These are phyloP conservation scores for Chorisops tibialis DNA, from an alignment of 2,888 invertebrate genomes.

Conservation along the genomic window DNA sequence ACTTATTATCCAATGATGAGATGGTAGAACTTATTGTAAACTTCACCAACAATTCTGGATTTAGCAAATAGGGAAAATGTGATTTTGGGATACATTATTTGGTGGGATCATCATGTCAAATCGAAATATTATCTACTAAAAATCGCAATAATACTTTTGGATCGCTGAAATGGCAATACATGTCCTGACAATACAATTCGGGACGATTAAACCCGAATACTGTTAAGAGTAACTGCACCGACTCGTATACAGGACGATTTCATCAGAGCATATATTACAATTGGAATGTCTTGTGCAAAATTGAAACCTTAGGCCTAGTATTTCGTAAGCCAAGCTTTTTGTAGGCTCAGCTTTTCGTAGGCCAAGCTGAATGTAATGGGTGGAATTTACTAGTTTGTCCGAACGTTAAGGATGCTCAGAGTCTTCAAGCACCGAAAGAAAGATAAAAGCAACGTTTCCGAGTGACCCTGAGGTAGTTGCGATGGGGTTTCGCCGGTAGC, in stretches of 20 bases:
- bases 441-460: no score
- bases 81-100: no score
- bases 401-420: no score
- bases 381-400: conserved; percentile 38
- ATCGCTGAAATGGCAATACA: conserved; percentile 66
- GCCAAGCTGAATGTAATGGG: conserved; percentile 68
- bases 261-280: conserved; percentile 61
- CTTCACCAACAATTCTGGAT: no score
- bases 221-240: conserved; percentile 61
- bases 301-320: conserved; percentile 68
- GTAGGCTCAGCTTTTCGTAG: no score
- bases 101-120: conserved; percentile 61
- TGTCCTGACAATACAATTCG: conserved; percentile 57
- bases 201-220: conserved; percentile 62
- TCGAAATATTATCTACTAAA: conserved; percentile 57
- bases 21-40: no score
- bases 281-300: conserved; percentile 62
- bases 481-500: no score
- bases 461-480: no score
- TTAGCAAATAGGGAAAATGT: no score
- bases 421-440: no score
- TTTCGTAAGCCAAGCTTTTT: conserved; percentile 65
- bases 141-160: conserved; percentile 61
- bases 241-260: conserved; percentile 65
- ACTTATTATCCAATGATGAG: no score